Evolutionary conservation across 2,113 vertebrate species (phyloP), one percentile per base, ranked within the genome.

Genomic region (Lagopus leucura): DNA sequence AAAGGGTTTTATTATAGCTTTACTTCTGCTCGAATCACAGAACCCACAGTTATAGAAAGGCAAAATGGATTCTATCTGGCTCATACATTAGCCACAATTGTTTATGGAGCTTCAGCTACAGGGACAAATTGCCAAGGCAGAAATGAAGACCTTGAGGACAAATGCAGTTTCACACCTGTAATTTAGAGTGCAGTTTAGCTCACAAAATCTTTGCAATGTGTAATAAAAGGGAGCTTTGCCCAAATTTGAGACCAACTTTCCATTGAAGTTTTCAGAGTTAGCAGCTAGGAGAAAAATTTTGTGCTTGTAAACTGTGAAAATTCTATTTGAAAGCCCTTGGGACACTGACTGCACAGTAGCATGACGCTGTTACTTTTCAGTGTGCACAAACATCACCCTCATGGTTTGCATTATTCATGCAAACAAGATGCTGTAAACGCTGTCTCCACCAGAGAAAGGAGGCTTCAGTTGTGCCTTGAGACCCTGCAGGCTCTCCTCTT

Each of bases 351-450:
- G 67, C 73, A 7, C 0, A 3, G 64, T 78, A 78, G 58, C 36
- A 27, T 11, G 76, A 83, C 64, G 52, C 75, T 34, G 55, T 85
- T 89, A 42, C 78, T 92, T 83, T 86, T 88, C 45, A 42, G 65
- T 42, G 50, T 54, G 80, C 82, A 89, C 80, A 94, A 86, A 86
- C 57, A 88, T 80, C 80, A 86, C 47, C 57, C 55, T 85, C 67
- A 86, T 25, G 20, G 36, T 89, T 91, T 96, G 45, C 60, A 91
- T 94, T 93, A 92, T 96, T 94, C 67, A 95, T 95, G 87, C 79
- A 94, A 94, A 96, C 84, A 91, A 91, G 84, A 83, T 4, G 17
- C 74, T 88, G 65, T 93, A 93, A 96, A 86, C 77, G 64, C 20
- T 86, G 63, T 73, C 86, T 96, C 58, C 81, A 86, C 61, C 38